Evolutionary conservation across 2,113 vertebrate species (phyloP).

Genomic region (Neotoma lepida): DNA sequence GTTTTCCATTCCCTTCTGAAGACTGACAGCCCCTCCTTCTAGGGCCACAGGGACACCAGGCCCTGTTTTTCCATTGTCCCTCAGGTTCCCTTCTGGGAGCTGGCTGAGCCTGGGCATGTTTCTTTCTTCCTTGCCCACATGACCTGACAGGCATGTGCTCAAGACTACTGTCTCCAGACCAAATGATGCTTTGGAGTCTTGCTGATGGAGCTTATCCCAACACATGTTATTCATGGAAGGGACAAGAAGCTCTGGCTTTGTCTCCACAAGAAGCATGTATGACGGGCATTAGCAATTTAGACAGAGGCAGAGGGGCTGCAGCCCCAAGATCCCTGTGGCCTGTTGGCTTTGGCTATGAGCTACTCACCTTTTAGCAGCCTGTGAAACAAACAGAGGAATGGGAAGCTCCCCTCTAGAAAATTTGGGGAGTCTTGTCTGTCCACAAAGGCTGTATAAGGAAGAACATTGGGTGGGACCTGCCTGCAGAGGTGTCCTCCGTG

Average conservation of each 20-base stretch:
- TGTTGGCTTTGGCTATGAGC: background rate
- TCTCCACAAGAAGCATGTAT: background rate
- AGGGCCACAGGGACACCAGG: background rate
- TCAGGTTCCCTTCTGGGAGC: background rate
- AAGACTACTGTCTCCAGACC: background rate
- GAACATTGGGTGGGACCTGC: background rate
- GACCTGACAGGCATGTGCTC: accelerated
- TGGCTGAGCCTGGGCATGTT: accelerated
- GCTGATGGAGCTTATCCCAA: accelerated
- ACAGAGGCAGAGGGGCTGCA: accelerated
- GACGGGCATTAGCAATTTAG: background rate
- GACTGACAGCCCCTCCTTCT: background rate
- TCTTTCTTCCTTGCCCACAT: background rate
- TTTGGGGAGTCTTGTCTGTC: background rate
- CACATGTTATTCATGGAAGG: accelerated
- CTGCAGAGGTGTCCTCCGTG: background rate
- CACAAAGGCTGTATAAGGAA: background rate
- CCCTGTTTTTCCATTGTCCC: background rate
- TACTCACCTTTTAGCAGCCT: background rate
- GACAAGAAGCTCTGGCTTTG: background rate
- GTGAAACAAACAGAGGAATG: background rate
- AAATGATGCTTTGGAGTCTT: background rate
- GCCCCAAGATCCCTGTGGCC: background rate
- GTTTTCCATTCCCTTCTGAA: background rate
- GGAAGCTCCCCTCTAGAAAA: background rate